Conservation (phyloP, 35 echinoderm and acorn worm species). For the Lytechinus variegatus region DNA sequence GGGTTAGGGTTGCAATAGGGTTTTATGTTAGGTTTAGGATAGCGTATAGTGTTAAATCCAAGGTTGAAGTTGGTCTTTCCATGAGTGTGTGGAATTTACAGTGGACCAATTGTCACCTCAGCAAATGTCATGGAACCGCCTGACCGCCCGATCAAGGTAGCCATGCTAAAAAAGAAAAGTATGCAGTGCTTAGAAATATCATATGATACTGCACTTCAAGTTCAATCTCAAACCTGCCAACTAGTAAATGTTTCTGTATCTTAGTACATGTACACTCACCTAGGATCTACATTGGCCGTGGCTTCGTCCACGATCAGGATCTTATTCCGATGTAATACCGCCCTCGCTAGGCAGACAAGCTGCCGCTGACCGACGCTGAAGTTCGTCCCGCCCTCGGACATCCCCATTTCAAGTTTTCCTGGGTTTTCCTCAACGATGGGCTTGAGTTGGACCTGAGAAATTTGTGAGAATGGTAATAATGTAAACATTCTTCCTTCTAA, state of each 20-base stretch:
- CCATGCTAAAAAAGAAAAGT: no score
- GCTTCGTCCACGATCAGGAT: constrained; percentile 70
- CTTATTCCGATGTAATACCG: constrained; percentile 65
- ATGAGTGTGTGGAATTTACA: no score
- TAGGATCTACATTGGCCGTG: constrained; percentile 66
- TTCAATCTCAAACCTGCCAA: no score
- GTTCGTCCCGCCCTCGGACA: constrained; percentile 79
- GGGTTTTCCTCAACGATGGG: constrained; percentile 24
- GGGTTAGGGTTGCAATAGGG: no score
- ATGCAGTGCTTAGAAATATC: neutral
- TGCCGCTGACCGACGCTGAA: constrained; percentile 80
- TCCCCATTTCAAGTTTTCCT: constrained; percentile 67
- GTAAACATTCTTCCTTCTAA: no score
- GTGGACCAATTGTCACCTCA: no score
- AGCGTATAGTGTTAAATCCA: no score
- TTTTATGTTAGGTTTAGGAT: no score
- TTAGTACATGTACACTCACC: constrained; percentile 30
- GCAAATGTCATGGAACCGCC: no score
- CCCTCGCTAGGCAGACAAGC: constrained; percentile 67
- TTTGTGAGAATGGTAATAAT: no score
- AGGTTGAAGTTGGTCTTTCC: no score
- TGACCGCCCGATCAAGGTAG: no score
- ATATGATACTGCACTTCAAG: neutral
- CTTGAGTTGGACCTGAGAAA: constrained; percentile 57
- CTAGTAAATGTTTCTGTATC: neutral